Evolutionary conservation across 2,797 vertebrate species (phyloP).

Genomic region (Acipenser oxyrinchus): DNA sequence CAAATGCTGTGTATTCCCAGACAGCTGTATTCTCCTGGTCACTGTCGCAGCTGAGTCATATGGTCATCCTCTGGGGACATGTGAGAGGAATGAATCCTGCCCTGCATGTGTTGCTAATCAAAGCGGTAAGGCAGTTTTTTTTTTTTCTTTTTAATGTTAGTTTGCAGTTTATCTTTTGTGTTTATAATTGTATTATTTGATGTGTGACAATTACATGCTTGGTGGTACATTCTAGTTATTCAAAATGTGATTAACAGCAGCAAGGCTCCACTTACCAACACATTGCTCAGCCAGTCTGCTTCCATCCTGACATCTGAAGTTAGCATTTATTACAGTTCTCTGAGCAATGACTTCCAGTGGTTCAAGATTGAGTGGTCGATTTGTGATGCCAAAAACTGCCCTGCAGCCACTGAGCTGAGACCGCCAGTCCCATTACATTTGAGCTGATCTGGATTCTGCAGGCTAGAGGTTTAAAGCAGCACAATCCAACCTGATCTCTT

Average conservation of each 20-base stretch:
- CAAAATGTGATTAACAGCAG: background rate
- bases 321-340: slow-evolving; percentile 8
- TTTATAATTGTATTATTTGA: background rate
- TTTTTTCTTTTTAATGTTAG: background rate
- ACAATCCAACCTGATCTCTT: slow-evolving; percentile 21
- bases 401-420: slow-evolving; percentile 18
- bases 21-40: background rate
- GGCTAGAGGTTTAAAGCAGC: slow-evolving; percentile 25
- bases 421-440: slow-evolving; percentile 15
- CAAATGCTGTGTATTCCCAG: background rate
- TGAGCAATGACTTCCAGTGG: slow-evolving; percentile 1
- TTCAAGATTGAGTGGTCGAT: slow-evolving; percentile 2
- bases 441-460: slow-evolving; percentile 16
- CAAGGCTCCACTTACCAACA: background rate
- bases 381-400: slow-evolving; percentile 11
- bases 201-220: no score
- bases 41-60: background rate
- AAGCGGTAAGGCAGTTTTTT: background rate
- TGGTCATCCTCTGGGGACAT: background rate
- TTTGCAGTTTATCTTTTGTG: background rate
- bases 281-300: background rate
- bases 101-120: no score
- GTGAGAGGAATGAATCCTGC: no score
- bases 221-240: background rate
- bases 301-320: slow-evolving; percentile 4